Evolutionary conservation across 1,140 invertebrate species (phyloP).

Genomic region (Apis dorsata): DNA sequence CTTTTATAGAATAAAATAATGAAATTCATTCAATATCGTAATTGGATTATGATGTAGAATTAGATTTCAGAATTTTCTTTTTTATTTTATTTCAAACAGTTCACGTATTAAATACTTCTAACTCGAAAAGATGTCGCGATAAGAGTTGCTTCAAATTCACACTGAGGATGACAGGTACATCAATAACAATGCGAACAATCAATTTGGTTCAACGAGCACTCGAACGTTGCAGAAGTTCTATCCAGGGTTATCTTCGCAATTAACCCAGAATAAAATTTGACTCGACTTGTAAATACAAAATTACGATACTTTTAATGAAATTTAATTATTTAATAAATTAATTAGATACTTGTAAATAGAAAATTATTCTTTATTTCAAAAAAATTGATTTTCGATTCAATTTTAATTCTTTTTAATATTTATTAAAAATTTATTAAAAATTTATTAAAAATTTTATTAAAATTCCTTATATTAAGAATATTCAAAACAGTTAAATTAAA

Average conservation of each 20-base stretch:
- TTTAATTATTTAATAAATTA: too few relatives aligned
- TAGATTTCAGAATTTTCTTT: not conserved
- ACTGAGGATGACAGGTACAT: conserved; percentile 1
- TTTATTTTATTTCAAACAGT: not conserved
- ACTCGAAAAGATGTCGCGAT: not conserved
- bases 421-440: too few relatives aligned
- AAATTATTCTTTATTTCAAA: too few relatives aligned
- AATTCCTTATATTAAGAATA: too few relatives aligned
- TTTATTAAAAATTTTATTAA: too few relatives aligned
- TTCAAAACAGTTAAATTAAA: too few relatives aligned
- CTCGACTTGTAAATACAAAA: not conserved
- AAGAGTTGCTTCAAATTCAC: not conserved
- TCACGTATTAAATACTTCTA: not conserved
- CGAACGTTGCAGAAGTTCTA: not conserved
- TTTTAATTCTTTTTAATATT: not conserved
- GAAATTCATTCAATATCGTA: too few relatives aligned
- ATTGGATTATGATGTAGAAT: too few relatives aligned
- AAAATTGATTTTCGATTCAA: not conserved
- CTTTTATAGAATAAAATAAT: too few relatives aligned
- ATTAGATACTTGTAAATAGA: too few relatives aligned
- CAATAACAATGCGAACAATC: conserved; percentile 3
- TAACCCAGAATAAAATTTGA: not conserved
- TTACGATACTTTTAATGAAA: too few relatives aligned
- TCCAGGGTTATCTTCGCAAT: not conserved
- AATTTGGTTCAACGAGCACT: conserved; percentile 7